phyloP scores from a whole-genome alignment of 2,888 invertebrate genomes.

The Hofmannophila pseudospretella region DNA sequence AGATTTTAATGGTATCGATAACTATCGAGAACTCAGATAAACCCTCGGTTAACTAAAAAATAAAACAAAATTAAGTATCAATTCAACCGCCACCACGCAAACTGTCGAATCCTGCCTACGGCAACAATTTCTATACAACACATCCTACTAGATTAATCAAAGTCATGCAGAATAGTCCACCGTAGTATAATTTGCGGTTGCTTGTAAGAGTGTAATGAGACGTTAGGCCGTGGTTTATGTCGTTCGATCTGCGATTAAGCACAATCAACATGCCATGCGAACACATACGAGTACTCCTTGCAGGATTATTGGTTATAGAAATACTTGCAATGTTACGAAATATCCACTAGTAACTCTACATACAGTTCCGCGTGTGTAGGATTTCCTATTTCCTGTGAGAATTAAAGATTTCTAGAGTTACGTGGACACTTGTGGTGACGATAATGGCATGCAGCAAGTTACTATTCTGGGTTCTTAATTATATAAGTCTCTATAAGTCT shows the following conservation, averaged over 20 bases:
- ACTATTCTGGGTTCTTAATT: no score
- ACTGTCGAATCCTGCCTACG: neutral
- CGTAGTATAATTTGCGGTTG: constrained; percentile 25
- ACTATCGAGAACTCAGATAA: neutral
- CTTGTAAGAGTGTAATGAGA: constrained; percentile 34
- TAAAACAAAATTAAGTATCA: neutral
- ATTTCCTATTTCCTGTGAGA: neutral
- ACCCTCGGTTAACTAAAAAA: neutral
- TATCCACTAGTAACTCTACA: neutral
- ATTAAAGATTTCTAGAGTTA: no score
- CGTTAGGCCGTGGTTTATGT: constrained; percentile 38
- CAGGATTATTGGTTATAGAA: constrained; percentile 5
- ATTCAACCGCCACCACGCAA: neutral
- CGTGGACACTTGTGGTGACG: no score
- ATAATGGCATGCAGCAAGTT: no score
- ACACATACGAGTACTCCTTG: constrained; percentile 16
- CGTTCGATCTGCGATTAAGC: constrained; percentile 32
- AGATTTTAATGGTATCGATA: no score
- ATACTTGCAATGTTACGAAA: neutral
- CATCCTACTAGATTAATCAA: neutral
- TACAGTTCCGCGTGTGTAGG: neutral
- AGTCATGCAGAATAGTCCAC: constrained; percentile 23
- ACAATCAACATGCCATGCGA: constrained; percentile 28
- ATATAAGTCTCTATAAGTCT: no score
- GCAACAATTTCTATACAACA: neutral